These are phyloP conservation scores for Rhagoletis zephyria DNA, from an alignment of 1,140 invertebrate genomes.

Conservation along the genomic window DNA sequence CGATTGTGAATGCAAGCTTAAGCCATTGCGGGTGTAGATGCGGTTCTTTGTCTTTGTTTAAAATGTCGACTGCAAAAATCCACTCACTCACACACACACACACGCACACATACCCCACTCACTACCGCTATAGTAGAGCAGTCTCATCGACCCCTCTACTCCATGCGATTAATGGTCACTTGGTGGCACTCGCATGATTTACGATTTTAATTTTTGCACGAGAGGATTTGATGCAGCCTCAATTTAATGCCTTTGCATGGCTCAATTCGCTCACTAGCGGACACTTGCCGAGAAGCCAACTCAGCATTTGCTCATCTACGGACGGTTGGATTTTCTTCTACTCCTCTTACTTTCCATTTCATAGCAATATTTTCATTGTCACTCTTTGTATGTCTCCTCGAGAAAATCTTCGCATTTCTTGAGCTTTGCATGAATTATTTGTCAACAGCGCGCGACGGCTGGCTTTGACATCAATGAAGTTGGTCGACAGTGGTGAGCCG, in stretches of 20 bases:
- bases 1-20: neutral
- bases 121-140: no score
- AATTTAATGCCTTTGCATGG: neutral
- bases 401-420: neutral
- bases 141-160: neutral
- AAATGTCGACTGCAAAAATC: neutral
- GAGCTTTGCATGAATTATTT: conserved; percentile 45
- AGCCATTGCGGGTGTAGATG: no score
- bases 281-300: no score
- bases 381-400: neutral
- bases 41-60: neutral
- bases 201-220: conserved; percentile 52
- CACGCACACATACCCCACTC: no score
- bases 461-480: conserved; percentile 23
- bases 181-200: conserved; percentile 20
- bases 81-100: neutral
- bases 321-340: neutral
- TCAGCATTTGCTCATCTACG: neutral
- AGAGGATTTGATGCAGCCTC: conserved; percentile 29
- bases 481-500: neutral
- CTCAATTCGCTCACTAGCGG: neutral
- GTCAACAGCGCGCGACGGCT: conserved; percentile 4
- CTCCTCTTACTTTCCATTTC: neutral
- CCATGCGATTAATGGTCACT: neutral
- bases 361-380: neutral